phyloP scores from a whole-genome alignment of 1,140 invertebrate genomes.

The Trachymyrmex cornetzi region DNA sequence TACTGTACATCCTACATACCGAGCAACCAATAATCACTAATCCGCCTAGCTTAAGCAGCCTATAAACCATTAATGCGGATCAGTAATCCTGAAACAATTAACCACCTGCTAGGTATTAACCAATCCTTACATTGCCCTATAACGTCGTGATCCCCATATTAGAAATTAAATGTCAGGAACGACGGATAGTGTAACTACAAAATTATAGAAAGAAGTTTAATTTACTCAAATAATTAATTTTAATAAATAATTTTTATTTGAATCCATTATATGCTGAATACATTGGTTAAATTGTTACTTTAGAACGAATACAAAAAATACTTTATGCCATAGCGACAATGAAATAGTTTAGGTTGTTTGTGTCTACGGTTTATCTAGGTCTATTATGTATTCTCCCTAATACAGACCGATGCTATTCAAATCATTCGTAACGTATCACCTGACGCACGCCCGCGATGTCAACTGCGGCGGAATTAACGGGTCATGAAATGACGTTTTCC shows the following conservation, averaged over 20 bases:
- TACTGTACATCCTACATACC: conserved; percentile 8
- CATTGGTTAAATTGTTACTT: background rate
- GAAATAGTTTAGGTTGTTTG: background rate
- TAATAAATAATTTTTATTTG: background rate
- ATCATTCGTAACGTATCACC: conserved; percentile 39
- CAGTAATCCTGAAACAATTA: conserved; percentile 56
- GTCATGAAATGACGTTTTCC: conserved; percentile 39
- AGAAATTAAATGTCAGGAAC: conserved; percentile 28
- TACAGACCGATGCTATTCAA: conserved; percentile 44
- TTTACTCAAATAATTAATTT: background rate
- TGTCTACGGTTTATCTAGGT: background rate
- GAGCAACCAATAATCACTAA: conserved; percentile 48
- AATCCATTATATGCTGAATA: background rate
- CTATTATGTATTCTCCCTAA: conserved; percentile 34
- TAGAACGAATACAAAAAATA: background rate
- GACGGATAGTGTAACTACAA: background rate
- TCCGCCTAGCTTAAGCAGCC: conserved; percentile 41
- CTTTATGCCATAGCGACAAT: background rate
- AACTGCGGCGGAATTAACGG: conserved; percentile 58
- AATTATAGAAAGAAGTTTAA: background rate
- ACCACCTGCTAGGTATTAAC: conserved; percentile 55
- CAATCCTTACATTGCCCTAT: conserved; percentile 21
- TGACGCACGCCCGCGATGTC: conserved; percentile 27
- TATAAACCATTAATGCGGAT: conserved; percentile 39
- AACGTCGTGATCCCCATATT: conserved; percentile 24